Base-by-base conservation (phyloP, 2,797 vertebrate genomes). In the Pristis pectinata region DNA sequence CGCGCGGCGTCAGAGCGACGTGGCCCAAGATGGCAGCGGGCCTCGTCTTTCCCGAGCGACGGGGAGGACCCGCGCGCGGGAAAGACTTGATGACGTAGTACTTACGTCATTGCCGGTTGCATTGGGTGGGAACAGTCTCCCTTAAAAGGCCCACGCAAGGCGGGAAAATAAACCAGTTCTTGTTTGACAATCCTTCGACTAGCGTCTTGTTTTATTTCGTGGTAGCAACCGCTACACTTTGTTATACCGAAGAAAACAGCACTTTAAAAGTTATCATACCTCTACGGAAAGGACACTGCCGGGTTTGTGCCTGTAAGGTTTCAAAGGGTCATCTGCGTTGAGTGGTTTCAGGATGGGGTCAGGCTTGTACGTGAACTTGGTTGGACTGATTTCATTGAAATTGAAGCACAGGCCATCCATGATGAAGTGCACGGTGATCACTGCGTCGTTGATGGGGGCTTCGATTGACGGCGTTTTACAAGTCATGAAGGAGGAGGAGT, bases 261-360 rank as follows among this genome's bases (percentile, higher is more conserved):
- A 41, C 34, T 93, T 93, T 41, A 53, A 44, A 37, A 53, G 56
- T 83, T 94, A 82, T 24, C 30, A 11, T 97, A 99, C 99, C 98
- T 99, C 99, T 93, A 99, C 98, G 85, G 98, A 99, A 94, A 99
- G 98, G 96, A 99, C 98, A 8, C 99, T 99, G 95, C 99, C 98
- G 0, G 99, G 99, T 96, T 99, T 99, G 97, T 99, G 98, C 92
- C 98, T 98, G 96, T 99, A 99, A 0, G 98, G 98, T 83, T 97
- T 97, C 94, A 96, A 96, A 15, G 97, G 97, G 94, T 99, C 98
- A 94, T 98, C 98, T 0, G 97, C 97, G 96, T 98, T 99, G 94
- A 99, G 95, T 0, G 96, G 97, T n/a, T 96, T 97, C 95, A 99
- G 97, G 44, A 96, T 95, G 1, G 99, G 99, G 96, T 99, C 98